Base-by-base conservation (phyloP, 1,140 invertebrate species). In the Bactericera cockerelli region DNA sequence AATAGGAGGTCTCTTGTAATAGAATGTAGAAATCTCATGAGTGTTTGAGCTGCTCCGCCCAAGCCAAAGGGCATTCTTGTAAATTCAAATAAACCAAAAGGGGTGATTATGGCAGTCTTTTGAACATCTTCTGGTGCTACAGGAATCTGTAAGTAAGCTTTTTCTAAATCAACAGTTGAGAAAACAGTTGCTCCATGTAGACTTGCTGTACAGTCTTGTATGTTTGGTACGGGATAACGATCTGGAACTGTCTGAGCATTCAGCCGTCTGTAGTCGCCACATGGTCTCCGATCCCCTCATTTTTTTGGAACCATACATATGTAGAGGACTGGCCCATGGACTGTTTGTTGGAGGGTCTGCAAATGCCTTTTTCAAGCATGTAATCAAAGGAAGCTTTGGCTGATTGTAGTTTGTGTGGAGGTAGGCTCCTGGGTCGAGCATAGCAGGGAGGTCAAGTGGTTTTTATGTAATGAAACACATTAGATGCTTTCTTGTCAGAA, bases 251-350 rank as follows among this genome's bases (percentile, higher is more conserved):
- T 74, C 6, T 62, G 39, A 0, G 63, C 59, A 63, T 79, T 80
- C 0, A 79, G 64, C 1, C 38, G 33, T 8, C 72, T 62, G 60
- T 75, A 79, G 58, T 79, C 76, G 0, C 75, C 72, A 63, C 71
- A 74, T 6, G 71, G 69, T 25, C 76, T 60, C 63, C 66, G 70
- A 1, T 63, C 59, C 1, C 70, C 73, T 59, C 69, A 63, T 26
- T 67, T 66, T 60, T 78, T 77, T 59, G 76, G 75, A 0, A 72
- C 70, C 36, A 77, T 59, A 55, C 74, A n/a, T n/a, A n/a, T n/a
- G 70, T 13, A 76, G 57, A 2, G 74, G 71, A 8, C 67, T 67
- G 0, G 72, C 65, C 74, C 74, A 79, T 2, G 63, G n/a, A n/a
- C n/a, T n/a, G 42, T 39, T 65, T 68, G 13, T 69, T 65, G 0